Base-by-base conservation (phyloP, 2,888 invertebrate species). In the Caenorhabditis imperialis region DNA sequence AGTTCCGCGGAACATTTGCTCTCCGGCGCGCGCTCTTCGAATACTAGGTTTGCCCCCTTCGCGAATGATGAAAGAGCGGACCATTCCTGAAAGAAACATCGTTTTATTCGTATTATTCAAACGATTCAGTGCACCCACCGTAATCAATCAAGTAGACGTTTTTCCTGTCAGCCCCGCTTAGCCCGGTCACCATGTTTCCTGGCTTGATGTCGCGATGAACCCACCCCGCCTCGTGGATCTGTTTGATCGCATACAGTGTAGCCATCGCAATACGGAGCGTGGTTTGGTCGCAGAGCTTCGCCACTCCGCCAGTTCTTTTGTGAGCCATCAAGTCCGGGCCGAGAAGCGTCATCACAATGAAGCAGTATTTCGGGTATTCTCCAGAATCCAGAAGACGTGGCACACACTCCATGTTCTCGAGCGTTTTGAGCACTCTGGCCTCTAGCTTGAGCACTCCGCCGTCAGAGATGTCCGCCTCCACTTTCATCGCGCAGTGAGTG, bases 171-270 rank as follows among this genome's bases (percentile, higher is more conserved):
- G 65, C 53, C 23, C 82, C 80, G 18, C 51, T 22, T 3, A 55
- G 22, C 14, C 82, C 82, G 12, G 75, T 74, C 53, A 82, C 76
- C 57, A 75, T 75, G 53, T 83, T 83, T 40, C 82, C 83, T 0
- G 83, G 83, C 42, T 83, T 83, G 40, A 83, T 80, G 45, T 83
- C 83, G 2, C 82, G 77, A 60, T 82, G 82, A 35, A 69, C 57
- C 55, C 51, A 81, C 16, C 81, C 79, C n/a, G 65, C 47, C 30
- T 81, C 81, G 53, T 81, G 81, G 23, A 81, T 63, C 77, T 79
- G 77, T 47, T 81, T 81, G 61, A 78, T 77, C 8, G 79, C 72
- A 42, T 74, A 79, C 25, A 81, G 70, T 10, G 75, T 69, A 25
- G 55, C 70, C 67, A 81, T 79, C n/a, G 70, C 81, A 16, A 81